These are phyloP conservation scores for Stenotaenia linearis DNA, from an alignment of 2,888 invertebrate species.

Conservation along the genomic window DNA sequence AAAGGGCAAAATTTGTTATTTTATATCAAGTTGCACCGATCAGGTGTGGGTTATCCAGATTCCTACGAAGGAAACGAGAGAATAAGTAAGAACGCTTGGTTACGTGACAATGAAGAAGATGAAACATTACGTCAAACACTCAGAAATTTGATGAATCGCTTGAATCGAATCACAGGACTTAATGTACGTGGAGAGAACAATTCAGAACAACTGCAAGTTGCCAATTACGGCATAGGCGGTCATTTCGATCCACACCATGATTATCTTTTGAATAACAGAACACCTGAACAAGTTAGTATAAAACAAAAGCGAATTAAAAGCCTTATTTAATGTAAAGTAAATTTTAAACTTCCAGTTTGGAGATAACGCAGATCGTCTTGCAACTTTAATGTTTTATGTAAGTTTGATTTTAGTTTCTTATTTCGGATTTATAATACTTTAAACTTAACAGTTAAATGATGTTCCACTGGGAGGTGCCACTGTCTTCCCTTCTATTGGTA, in stretches of 20 bases:
- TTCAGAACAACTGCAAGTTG: conserved; percentile 45
- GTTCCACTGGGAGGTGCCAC: conserved; percentile 43
- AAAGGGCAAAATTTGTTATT: too few species aligned
- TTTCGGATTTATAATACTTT: too few species aligned
- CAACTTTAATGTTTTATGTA: conserved; percentile 43
- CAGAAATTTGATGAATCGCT: conserved; percentile 39
- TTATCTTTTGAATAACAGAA: conserved; percentile 40
- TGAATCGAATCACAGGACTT: conserved; percentile 43
- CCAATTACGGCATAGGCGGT: conserved; percentile 51
- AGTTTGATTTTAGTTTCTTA: too few species aligned
- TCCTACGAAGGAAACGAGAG: conserved; percentile 42
- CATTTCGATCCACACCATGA: conserved; percentile 51
- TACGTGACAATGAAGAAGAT: conserved; percentile 40
- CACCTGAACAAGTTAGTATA: too few species aligned
- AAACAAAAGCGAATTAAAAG: conserved; percentile 39
- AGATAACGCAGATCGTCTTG: conserved; percentile 38
- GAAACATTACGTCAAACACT: conserved; percentile 39
- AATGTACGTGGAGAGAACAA: conserved; percentile 40
- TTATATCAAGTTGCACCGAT: conserved; percentile 34
- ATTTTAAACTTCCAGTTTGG: neutral
- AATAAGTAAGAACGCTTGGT: conserved; percentile 47
- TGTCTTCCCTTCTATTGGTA: conserved; percentile 43
- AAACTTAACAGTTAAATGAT: conserved; percentile 40
- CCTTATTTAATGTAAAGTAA: too few species aligned
- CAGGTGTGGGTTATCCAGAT: conserved; percentile 42